Evolutionary conservation across 2,797 vertebrate species (phyloP).

Genomic region (Otus scops): DNA sequence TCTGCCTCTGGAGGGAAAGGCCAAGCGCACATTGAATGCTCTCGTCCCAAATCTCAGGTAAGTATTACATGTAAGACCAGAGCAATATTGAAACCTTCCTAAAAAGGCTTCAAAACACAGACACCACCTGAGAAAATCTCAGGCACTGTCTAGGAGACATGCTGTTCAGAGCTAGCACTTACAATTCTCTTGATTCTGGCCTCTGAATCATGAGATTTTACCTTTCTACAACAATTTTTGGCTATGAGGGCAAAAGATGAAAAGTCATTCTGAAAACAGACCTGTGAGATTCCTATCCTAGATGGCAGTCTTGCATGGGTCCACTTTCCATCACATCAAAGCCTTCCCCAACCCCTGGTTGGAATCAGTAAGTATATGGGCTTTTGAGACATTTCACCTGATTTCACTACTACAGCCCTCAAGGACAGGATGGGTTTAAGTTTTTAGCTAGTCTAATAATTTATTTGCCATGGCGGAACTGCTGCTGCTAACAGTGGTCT

Average conservation of each 20-base stretch:
- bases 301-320: neutral
- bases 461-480: neutral
- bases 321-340: neutral
- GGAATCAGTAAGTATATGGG: neutral
- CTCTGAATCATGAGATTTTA: neutral
- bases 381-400: neutral
- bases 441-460: neutral
- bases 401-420: neutral
- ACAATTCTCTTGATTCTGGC: neutral
- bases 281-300: neutral
- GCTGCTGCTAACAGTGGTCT: neutral
- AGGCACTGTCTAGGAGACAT: neutral
- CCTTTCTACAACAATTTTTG: neutral
- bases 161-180: neutral
- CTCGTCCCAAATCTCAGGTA: neutral
- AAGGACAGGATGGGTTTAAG: neutral
- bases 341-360: neutral
- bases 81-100: neutral
- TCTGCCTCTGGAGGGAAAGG: neutral
- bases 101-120: neutral
- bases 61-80: neutral
- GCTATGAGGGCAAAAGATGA: neutral
- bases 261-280: neutral
- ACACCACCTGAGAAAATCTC: neutral
- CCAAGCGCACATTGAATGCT: neutral